Evolutionary conservation across 2,888 invertebrate genomes (phyloP).

Genomic region (Platypus cylindrus): DNA sequence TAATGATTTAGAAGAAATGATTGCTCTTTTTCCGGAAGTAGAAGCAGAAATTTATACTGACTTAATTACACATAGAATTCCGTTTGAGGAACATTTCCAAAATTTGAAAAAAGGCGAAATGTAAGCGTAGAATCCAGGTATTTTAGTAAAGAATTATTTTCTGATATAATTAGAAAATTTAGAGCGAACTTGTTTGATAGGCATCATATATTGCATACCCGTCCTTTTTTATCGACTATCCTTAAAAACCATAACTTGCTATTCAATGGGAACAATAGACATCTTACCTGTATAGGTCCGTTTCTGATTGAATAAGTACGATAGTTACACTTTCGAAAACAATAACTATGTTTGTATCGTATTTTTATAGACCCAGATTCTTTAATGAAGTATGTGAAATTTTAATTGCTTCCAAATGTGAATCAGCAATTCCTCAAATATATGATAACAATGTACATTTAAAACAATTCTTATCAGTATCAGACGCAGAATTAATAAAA

Average conservation of each 20-base stretch:
- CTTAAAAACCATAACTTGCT: too few species aligned
- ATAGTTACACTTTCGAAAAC: too few species aligned
- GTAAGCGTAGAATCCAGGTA: too few species aligned
- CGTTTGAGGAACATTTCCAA: conserved; percentile 20
- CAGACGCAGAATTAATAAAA: conserved; percentile 42
- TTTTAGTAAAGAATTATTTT: too few species aligned
- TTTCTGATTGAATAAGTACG: too few species aligned
- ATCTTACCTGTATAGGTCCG: too few species aligned
- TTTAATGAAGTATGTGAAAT: conserved; percentile 42
- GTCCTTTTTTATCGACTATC: too few species aligned
- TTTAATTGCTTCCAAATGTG: conserved; percentile 48
- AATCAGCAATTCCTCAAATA: conserved; percentile 38
- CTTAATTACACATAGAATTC: too few species aligned
- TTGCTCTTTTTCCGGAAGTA: conserved; percentile 35
- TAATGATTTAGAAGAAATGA: conserved; percentile 40
- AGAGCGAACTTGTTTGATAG: too few species aligned
- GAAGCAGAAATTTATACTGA: conserved; percentile 26
- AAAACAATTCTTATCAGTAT: conserved; percentile 42
- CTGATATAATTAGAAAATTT: too few species aligned
- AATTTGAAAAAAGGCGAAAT: conserved; percentile 15
- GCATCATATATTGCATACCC: too few species aligned
- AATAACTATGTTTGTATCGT: conserved; percentile 1
- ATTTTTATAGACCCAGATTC: conserved; percentile 34
- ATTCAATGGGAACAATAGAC: too few species aligned
- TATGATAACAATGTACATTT: conserved; percentile 40